These are phyloP conservation scores for Pachymerium ferrugineum DNA, from an alignment of 2,888 invertebrate species.

Conservation along the genomic window DNA sequence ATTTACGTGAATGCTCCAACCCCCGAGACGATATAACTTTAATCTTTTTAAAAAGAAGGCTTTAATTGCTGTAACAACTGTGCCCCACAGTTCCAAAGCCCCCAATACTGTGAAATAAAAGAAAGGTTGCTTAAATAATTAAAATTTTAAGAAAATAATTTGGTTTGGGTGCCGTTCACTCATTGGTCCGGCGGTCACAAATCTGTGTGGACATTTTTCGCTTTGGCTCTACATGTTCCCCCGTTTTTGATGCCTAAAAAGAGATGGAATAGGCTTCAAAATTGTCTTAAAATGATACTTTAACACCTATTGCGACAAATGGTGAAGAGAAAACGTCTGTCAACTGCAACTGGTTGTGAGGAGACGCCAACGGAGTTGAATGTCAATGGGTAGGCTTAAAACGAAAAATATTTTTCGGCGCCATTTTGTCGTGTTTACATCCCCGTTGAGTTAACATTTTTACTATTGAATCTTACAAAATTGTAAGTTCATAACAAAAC, in stretches of 20 bases:
- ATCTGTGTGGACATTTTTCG: conserved; percentile 16
- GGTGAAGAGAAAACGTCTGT: conserved; percentile 35
- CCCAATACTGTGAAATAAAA: neutral
- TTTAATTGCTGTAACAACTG: neutral
- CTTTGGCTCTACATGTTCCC: neutral
- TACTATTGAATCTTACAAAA: too few species aligned
- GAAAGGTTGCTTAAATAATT: neutral
- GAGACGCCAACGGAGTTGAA: conserved; percentile 23
- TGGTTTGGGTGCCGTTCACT: conserved; percentile 19
- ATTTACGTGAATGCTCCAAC: too few species aligned
- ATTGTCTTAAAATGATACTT: conserved; percentile 19
- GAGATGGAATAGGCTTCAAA: neutral
- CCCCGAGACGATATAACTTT: too few species aligned
- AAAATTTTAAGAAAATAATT: neutral
- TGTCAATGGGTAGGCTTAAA: conserved; percentile 21
- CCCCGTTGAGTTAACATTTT: neutral
- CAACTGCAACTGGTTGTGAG: conserved; percentile 29
- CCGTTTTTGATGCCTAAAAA: neutral
- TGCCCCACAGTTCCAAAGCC: neutral
- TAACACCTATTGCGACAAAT: conserved; percentile 30
- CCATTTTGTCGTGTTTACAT: conserved; percentile 20
- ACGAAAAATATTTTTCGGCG: neutral
- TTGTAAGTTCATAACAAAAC: too few species aligned
- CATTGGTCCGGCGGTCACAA: conserved; percentile 27
- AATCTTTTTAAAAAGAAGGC: too few species aligned